Percentiles rank a stretch among this genome's conserved stretches.
Conservation (phyloP, 2,888 invertebrate genomes). For the Meta bourneti region DNA sequence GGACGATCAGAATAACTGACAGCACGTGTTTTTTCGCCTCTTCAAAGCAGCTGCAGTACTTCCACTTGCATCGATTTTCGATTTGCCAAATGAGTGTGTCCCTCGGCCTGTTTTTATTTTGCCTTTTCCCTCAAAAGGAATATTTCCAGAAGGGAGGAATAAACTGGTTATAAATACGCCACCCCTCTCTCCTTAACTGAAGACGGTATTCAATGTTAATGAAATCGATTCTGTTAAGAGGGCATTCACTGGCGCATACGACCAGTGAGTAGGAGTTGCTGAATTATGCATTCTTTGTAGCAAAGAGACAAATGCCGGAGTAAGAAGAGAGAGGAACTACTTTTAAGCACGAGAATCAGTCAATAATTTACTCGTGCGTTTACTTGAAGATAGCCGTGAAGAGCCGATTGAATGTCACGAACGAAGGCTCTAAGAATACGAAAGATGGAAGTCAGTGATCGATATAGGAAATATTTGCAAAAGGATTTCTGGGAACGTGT, state of each 20-base stretch:
- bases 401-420: not conserved
- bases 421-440: too few species aligned
- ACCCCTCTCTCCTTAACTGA: not conserved
- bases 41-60: not conserved
- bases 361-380: not conserved
- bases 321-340: not conserved
- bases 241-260: too few species aligned
- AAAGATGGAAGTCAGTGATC: not conserved
- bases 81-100: not conserved
- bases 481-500: not conserved
- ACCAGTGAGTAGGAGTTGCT: not conserved
- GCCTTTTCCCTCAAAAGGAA: not conserved
- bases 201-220: not conserved
- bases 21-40: not conserved
- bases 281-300: not conserved
- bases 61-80: not conserved
- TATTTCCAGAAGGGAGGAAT: not conserved
- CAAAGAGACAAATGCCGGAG: not conserved
- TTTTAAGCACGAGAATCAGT: not conserved
- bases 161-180: not conserved
- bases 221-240: not conserved
- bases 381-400: not conserved
- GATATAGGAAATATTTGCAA: not conserved
- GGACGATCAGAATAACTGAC: conserved; percentile 19
- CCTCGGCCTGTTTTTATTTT: not conserved